Evolutionary conservation across 2,888 invertebrate species (phyloP).

Genomic region (Gisinianus flammeolus): DNA sequence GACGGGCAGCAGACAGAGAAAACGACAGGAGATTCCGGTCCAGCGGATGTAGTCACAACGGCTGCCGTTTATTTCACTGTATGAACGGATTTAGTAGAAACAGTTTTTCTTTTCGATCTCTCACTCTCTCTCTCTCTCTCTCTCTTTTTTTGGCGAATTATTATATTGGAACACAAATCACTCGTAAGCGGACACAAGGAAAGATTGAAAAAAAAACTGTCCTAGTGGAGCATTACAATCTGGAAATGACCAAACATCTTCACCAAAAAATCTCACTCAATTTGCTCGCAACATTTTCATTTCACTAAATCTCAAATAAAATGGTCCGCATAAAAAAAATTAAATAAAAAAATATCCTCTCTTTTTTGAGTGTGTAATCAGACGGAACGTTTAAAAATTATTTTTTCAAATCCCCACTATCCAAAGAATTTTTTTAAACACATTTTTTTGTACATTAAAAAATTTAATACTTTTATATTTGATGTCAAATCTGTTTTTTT

Average conservation of each 20-base stretch:
- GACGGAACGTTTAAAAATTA: background rate
- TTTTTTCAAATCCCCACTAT: background rate
- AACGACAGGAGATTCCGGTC: constrained; percentile 27
- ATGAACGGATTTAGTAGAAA: background rate
- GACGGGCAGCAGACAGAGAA: constrained; percentile 4
- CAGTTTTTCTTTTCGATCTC: background rate
- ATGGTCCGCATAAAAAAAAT: no score
- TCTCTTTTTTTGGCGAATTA: constrained; percentile 9
- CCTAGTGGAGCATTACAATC: background rate
- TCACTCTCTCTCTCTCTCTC: background rate
- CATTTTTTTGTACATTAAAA: background rate
- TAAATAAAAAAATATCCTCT: background rate
- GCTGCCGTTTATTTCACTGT: constrained; percentile 19
- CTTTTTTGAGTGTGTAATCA: background rate
- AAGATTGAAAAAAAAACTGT: background rate
- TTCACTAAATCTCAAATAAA: background rate
- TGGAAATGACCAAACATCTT: background rate
- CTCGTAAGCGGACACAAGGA: constrained; percentile 10
- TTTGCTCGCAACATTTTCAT: constrained; percentile 14
- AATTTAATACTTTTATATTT: background rate
- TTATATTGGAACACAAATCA: constrained; percentile 33
- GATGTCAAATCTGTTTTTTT: background rate
- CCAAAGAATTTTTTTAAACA: background rate
- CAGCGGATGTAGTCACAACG: constrained; percentile 19
- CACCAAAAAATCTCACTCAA: constrained; percentile 1